phyloP scores from a whole-genome alignment of 1,140 invertebrate species.

The Homarus americanus region DNA sequence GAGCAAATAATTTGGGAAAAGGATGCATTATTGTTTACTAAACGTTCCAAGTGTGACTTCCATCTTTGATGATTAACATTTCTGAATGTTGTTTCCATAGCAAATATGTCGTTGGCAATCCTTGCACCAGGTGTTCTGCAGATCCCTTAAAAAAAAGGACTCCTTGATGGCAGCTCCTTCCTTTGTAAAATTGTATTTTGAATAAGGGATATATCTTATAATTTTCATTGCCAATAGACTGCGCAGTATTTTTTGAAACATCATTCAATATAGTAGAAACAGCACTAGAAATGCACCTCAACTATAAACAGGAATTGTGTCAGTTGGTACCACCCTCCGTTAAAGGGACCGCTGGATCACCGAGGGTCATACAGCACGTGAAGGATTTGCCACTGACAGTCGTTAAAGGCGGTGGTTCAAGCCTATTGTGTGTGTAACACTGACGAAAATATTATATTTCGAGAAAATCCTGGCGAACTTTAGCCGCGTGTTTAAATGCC shows the following conservation, averaged over 20 bases:
- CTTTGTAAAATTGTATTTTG: too few relatives aligned
- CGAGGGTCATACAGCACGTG: neutral
- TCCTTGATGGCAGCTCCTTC: too few relatives aligned
- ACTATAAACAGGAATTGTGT: neutral
- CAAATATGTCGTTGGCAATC: neutral
- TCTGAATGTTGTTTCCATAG: neutral
- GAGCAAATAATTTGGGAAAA: neutral
- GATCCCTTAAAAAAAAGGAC: conserved; percentile 2
- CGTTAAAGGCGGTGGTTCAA: neutral
- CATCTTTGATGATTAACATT: neutral
- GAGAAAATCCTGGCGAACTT: too few relatives aligned
- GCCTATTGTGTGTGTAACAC: neutral
- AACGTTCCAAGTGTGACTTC: neutral
- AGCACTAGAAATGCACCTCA: neutral
- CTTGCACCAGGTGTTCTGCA: conserved; percentile 35
- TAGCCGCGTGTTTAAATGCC: too few relatives aligned
- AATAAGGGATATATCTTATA: too few relatives aligned
- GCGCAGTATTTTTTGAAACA: neutral
- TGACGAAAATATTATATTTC: too few relatives aligned
- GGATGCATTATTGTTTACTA: neutral
- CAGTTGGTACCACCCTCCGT: neutral
- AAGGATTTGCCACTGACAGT: neutral
- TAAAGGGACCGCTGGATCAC: conserved; percentile 1
- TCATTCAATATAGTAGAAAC: neutral
- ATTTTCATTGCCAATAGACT: neutral